Base-by-base conservation (phyloP, 2,113 vertebrate genomes). In the Peromyscus maniculatus region DNA sequence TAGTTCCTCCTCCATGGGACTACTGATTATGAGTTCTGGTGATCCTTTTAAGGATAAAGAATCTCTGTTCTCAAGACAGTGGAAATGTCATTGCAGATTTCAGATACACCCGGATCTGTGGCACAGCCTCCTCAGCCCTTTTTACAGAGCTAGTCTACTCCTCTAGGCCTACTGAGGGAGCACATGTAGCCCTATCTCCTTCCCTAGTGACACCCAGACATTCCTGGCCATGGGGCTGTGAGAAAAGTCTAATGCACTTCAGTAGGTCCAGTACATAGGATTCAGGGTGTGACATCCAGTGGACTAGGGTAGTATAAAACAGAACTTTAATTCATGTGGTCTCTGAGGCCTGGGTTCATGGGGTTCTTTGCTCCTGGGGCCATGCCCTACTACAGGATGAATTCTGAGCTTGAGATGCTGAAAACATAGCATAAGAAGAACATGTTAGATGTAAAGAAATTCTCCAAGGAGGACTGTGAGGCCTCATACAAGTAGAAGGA, bases 341-440 rank as follows among this genome's bases (percentile, higher is more conserved):
- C 36, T 55, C 12, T 2, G 24, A 84, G 33, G 46, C 28, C 16
- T 19, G 1, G 95, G 91, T 43, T 43, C 39, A 43, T 43, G 39
- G 39, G 39, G 39, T 43, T 43, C 39, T 43, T 43, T 43, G 39
- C 90, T 92, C 55, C 91, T 66, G 89, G 16, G 91, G 57, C 64
- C 84, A 99, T 99, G 96, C 99, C 59, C 87, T 99, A 99, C 98
- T 99, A 99, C 89, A 99, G 99, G 98, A 98, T 99, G 80, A 99
- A 99, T 96, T 99, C 99, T 13, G 99, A 99, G 97, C 99, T 99
- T 1, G 99, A 99, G 98, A 99, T 99, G 57, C 98, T 99, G 97
- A 52, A 99, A 99, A 99, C 99, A 94, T 99, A 99, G 98, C 99
- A 99, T 93, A 99, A 99, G 99, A 99, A 99, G 97, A 99, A 99